Evolutionary conservation across 2,888 invertebrate species (phyloP).

Genomic region (Andrena dorsata): DNA sequence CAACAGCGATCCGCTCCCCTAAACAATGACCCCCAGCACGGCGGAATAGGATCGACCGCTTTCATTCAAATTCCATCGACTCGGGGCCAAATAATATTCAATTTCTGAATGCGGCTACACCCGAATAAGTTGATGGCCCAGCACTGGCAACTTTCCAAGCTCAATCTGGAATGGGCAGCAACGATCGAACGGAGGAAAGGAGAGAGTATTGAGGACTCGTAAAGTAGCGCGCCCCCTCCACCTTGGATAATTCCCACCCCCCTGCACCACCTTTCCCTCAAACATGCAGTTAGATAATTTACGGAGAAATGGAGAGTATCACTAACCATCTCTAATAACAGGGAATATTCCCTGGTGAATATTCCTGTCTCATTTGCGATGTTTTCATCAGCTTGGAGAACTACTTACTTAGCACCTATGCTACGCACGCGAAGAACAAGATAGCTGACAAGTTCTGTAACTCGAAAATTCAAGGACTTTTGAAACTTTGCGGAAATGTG

Average conservation of each 20-base stretch:
- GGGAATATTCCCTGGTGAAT: conserved; percentile 1
- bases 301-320: conserved; percentile 24
- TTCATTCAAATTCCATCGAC: conserved; percentile 46
- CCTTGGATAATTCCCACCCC: conserved; percentile 10
- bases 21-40: background rate
- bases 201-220: conserved; percentile 1
- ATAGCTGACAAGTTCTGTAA: too few species aligned
- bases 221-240: conserved; percentile 14
- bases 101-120: conserved; percentile 26
- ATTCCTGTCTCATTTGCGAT: conserved; percentile 13
- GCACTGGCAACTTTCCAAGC: conserved; percentile 35
- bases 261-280: background rate
- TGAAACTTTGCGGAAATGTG: too few species aligned
- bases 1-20: background rate
- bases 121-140: conserved; percentile 16
- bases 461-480: too few species aligned
- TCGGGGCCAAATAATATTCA: conserved; percentile 39
- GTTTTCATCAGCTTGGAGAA: conserved; percentile 24
- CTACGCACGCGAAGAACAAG: too few species aligned
- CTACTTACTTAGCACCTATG: too few species aligned
- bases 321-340: conserved; percentile 31
- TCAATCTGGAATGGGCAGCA: conserved; percentile 25
- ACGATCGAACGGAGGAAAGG: conserved; percentile 32
- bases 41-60: background rate
- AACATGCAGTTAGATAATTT: conserved; percentile 21